Conservation (phyloP, 2,888 invertebrate species). For the Harmothoe impar region DNA sequence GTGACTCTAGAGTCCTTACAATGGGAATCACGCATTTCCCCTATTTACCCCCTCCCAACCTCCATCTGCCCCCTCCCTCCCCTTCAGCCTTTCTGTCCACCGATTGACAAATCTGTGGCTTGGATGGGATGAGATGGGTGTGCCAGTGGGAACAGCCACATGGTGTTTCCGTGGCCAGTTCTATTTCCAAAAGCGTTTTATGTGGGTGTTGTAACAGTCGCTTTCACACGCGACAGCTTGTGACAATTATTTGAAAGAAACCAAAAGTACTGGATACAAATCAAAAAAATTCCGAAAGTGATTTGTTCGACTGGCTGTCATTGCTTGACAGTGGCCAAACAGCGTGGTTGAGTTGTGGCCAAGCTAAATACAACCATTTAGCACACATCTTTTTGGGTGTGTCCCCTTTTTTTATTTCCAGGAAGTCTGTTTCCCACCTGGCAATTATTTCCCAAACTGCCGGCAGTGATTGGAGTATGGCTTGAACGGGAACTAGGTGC, state of each 20-base stretch:
- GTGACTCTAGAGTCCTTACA: neutral
- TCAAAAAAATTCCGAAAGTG: neutral
- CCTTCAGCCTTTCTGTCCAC: neutral
- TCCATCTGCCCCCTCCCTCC: neutral
- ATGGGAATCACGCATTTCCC: constrained; percentile 37
- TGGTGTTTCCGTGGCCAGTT: neutral
- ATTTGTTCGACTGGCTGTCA: neutral
- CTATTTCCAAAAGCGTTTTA: neutral
- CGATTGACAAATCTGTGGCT: constrained; percentile 23
- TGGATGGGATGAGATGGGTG: neutral
- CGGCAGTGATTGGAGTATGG: too few relatives aligned
- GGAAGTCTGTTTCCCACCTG: too few relatives aligned
- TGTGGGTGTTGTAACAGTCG: neutral
- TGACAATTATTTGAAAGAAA: constrained; percentile 49
- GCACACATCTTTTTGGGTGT: too few relatives aligned
- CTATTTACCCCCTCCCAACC: neutral
- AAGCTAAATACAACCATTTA: too few relatives aligned
- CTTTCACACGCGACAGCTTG: constrained; percentile 28
- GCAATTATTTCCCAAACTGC: too few relatives aligned
- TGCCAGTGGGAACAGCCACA: constrained; percentile 6
- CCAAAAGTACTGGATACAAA: neutral
- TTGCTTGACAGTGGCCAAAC: neutral
- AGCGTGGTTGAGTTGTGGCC: neutral
- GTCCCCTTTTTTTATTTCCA: too few relatives aligned
- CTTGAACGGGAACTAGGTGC: too few relatives aligned